A percentile compares a stretch with the other conserved stretches of the same genome.
Conservation (phyloP, 1,140 invertebrate genomes). For the Platyscapa corneri region DNA sequence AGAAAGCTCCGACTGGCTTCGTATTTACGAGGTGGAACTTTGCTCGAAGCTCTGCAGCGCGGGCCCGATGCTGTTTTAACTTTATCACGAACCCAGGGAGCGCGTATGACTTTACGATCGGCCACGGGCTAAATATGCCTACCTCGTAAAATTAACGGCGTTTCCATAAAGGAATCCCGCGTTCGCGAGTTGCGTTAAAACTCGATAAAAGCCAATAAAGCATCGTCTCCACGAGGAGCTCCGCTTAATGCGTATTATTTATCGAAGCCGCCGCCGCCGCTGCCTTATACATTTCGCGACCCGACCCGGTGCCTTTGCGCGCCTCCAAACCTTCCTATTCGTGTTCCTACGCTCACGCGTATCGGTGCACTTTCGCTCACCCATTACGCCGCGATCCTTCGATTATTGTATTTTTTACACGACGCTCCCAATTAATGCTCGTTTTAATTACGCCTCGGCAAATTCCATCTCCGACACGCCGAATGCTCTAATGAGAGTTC, state of each 20-base stretch:
- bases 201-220: conserved; percentile 72
- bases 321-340: not conserved
- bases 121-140: conserved; percentile 69
- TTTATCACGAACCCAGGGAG: conserved; percentile 65
- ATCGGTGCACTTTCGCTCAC: no score
- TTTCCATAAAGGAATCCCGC: conserved; percentile 70
- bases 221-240: conserved; percentile 56
- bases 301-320: not conserved
- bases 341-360: not conserved
- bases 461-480: no score
- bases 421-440: no score
- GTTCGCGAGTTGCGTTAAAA: conserved; percentile 63
- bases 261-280: conserved; percentile 5
- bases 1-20: conserved; percentile 30
- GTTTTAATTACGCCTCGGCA: no score
- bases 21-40: conserved; percentile 70
- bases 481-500: not conserved
- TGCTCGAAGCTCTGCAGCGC: conserved; percentile 60
- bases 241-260: conserved; percentile 44
- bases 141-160: conserved; percentile 72
- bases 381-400: no score
- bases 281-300: not conserved
- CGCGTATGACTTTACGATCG: conserved; percentile 72
- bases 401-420: no score
- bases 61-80: conserved; percentile 67